These are phyloP conservation scores for Anoplophora glabripennis DNA, from an alignment of 1,140 invertebrate genomes.

Conservation along the genomic window DNA sequence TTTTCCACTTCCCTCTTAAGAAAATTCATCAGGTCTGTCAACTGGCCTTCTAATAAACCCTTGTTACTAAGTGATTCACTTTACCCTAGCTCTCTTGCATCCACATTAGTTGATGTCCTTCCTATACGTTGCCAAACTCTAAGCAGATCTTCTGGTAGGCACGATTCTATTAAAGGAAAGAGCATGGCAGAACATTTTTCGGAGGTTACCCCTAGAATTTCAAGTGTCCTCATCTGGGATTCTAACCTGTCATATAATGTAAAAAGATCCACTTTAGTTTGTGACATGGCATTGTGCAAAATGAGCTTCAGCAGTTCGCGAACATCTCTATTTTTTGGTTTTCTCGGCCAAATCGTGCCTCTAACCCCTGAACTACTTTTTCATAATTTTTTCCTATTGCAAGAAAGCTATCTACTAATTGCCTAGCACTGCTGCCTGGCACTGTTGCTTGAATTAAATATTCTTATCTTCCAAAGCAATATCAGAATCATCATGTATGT, in stretches of 20 bases:
- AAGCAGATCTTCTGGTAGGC: slow-evolving; percentile 40
- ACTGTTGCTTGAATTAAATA: slow-evolving; percentile 13
- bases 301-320: too few relatives aligned
- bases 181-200: slow-evolving; percentile 30
- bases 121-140: slow-evolving; percentile 37
- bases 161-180: slow-evolving; percentile 46
- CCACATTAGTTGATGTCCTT: background rate
- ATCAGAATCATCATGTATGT: background rate
- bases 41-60: too few relatives aligned
- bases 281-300: too few relatives aligned
- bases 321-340: too few relatives aligned
- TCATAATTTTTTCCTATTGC: slow-evolving; percentile 5
- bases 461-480: slow-evolving; percentile 8
- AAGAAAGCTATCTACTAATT: slow-evolving; percentile 13
- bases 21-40: too few relatives aligned
- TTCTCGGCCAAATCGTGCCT: background rate
- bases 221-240: slow-evolving; percentile 3
- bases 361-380: background rate
- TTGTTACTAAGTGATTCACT: too few relatives aligned
- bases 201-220: too few relatives aligned
- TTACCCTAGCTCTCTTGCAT: too few relatives aligned
- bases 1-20: too few relatives aligned
- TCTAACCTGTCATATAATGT: slow-evolving; percentile 29
- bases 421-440: background rate
- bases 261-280: too few relatives aligned